Conservation (phyloP, 2,888 invertebrate genomes). For the Fragum whitleyi region DNA sequence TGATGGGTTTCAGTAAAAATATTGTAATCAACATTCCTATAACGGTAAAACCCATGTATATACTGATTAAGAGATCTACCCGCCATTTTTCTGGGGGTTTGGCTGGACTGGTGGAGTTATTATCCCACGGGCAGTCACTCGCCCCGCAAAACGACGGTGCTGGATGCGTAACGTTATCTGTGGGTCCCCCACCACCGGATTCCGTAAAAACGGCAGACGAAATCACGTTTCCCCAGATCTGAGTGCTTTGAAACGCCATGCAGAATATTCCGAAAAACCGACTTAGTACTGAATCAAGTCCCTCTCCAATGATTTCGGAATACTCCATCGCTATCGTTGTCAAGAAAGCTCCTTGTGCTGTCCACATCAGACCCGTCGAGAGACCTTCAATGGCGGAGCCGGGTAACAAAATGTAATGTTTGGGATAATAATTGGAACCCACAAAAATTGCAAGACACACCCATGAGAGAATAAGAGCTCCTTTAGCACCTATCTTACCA, state of each 20-base stretch:
- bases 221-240: conserved; percentile 71
- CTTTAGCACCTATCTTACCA: conserved; percentile 67
- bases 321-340: conserved; percentile 69
- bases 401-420: conserved; percentile 66
- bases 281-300: conserved; percentile 66
- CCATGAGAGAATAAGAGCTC: conserved; percentile 69
- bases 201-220: conserved; percentile 60
- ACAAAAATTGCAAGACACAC: conserved; percentile 68
- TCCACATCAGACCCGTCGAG: conserved; percentile 74
- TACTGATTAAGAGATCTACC: conserved; percentile 64
- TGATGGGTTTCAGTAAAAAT: conserved; percentile 64
- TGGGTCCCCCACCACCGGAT: not conserved
- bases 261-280: conserved; percentile 72
- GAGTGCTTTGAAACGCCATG: conserved; percentile 74
- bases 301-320: conserved; percentile 59
- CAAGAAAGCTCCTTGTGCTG: conserved; percentile 71
- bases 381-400: conserved; percentile 68
- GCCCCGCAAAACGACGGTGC: conserved; percentile 67
- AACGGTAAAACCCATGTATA: conserved; percentile 67
- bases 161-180: conserved; percentile 14
- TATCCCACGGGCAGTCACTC: conserved; percentile 64
- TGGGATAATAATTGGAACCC: conserved; percentile 71
- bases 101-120: conserved; percentile 26
- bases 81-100: conserved; percentile 47
- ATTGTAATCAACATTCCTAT: conserved; percentile 68